Base-by-base conservation (phyloP, 2,888 invertebrate genomes). In the Pyrrhia umbra region DNA sequence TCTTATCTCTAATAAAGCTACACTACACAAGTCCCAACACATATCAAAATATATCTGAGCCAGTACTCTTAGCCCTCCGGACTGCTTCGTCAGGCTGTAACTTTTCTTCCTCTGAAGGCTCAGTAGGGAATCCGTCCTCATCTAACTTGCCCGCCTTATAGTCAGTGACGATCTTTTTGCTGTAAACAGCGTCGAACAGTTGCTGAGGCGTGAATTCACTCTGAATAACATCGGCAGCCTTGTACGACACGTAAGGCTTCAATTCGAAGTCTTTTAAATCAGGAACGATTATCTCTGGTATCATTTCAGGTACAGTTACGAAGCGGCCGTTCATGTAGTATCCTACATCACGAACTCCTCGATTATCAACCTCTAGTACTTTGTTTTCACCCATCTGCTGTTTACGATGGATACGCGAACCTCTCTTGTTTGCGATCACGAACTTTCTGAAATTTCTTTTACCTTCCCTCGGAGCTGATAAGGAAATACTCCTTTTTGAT, bases 191-290 rank as follows among this genome's bases (percentile, higher is more conserved):
- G 84, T 98, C 96, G 85, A 98, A 98, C 46, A 99, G 93, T 90
- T 98, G 97, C 85, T 97, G 88, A 0, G 98, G 95, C 0, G 98
- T 98, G 81, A 98, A 98, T 90, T 97, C 97, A 1, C 96, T 95
- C 86, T 98, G 98, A 10, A 95, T 90, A 0, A 98, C 96, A 61
- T 98, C 96, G 2, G 96, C 95, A 0, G 96, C 95, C 89, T 96
- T 96, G 89, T 99, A 99, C 0, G 99, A 98, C 0, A 99, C 99
- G 83, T 99, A 99, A 0, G 99, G 98, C 89, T 98, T 98, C 18
- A 99, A 92, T 92, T 97, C 93, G 85, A 97, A 99, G 75, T 95
- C 96, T 71, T 95, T 96, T 21, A 99, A 92, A 89, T 99, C 97
- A 0, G 99, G 99, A 2, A 99, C 99, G 60, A 99, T 96, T 15